A percentile compares a stretch with the other conserved stretches of the same genome.
Evolutionary conservation across 2,113 vertebrate species (phyloP).

Genomic region (Esox niger): DNA sequence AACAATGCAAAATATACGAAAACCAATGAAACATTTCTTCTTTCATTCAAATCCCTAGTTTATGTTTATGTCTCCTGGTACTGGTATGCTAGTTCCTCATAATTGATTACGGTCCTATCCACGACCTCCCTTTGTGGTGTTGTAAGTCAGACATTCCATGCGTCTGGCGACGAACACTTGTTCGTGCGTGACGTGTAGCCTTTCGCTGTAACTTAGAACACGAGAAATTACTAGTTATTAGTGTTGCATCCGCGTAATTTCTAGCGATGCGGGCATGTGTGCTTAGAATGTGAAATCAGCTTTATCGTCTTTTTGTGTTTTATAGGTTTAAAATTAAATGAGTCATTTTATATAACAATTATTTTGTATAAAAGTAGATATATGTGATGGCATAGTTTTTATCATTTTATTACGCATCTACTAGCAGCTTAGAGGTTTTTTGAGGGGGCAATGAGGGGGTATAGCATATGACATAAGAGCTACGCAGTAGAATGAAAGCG

Average conservation of each 20-base stretch:
- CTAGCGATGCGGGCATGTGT: too few relatives aligned
- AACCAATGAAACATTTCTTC: background rate
- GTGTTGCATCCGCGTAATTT: background rate
- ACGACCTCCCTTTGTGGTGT: constrained; percentile 14
- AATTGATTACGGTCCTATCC: background rate
- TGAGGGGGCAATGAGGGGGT: background rate
- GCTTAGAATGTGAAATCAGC: too few relatives aligned
- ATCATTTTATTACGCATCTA: background rate
- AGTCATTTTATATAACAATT: background rate
- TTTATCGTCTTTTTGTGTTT: too few relatives aligned
- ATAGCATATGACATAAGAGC: background rate
- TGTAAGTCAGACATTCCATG: constrained; percentile 8
- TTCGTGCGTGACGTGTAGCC: constrained; percentile 11
- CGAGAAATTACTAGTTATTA: background rate
- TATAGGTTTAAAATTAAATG: background rate
- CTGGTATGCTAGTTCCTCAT: too few relatives aligned
- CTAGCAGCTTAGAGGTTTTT: background rate
- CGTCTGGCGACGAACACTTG: constrained; percentile 4
- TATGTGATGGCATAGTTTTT: background rate
- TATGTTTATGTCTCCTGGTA: too few relatives aligned
- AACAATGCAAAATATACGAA: background rate
- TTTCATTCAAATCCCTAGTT: background rate
- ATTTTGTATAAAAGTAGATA: background rate
- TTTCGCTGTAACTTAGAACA: background rate
- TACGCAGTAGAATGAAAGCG: background rate